Evolutionary conservation across 2,797 vertebrate species (phyloP).

Genomic region (Schizopygopsis pylzovi): DNA sequence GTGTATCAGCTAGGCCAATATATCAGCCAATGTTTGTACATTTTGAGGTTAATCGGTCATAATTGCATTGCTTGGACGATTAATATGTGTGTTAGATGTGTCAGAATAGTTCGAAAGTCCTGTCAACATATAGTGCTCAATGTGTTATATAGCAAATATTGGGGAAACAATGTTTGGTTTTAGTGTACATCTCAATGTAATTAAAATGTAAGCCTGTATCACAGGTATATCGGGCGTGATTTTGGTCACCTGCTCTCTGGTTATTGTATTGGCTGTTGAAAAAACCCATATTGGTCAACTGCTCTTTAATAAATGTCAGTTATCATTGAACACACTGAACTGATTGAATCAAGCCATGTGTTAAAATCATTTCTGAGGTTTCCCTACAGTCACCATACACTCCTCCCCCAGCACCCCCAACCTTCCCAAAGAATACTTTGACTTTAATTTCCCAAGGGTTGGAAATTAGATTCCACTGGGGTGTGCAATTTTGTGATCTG

Average conservation of each 20-base stretch:
- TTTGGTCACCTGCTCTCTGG: not conserved
- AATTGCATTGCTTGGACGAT: not conserved
- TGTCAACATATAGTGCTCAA: not conserved
- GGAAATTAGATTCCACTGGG: conserved; percentile 65
- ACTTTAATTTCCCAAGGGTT: conserved; percentile 66
- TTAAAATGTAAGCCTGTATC: not conserved
- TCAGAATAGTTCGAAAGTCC: not conserved
- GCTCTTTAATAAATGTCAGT: conserved; percentile 48
- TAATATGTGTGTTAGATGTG: not conserved
- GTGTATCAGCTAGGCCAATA: not conserved
- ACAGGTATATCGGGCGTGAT: not conserved
- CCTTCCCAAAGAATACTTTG: conserved; percentile 68
- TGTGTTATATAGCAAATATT: not conserved
- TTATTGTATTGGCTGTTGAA: not conserved
- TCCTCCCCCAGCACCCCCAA: conserved; percentile 64
- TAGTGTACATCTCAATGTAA: not conserved
- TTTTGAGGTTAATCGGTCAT: not conserved
- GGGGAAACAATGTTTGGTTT: not conserved
- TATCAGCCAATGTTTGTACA: not conserved
- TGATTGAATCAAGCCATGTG: conserved; percentile 53
- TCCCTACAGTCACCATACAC: conserved; percentile 60
- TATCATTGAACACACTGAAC: conserved; percentile 61
- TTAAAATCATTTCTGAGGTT: conserved; percentile 38
- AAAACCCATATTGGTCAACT: not conserved
- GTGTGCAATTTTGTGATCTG: conserved; percentile 47